Evolutionary conservation across 1,140 invertebrate species (phyloP), one percentile per base, ranked within the genome.

Genomic region (Trachymyrmex septentrionalis): DNA sequence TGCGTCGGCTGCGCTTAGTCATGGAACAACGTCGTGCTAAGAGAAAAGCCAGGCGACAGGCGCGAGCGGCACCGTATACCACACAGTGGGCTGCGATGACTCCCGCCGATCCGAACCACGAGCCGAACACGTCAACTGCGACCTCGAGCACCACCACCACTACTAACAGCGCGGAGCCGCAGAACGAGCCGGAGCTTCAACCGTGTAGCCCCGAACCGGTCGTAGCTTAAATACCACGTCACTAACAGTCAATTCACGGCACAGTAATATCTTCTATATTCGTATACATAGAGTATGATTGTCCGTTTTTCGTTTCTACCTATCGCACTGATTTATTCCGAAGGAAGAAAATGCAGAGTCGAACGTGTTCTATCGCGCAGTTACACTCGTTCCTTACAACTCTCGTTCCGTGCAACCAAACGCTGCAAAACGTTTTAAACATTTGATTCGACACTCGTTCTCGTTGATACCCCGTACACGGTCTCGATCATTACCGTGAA

Each of bases 21-120:
- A 98, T 99, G 97, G 98, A 98, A 89, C 98, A 99, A 93, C 96
- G 97, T 89, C 97, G 98, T 75, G 97, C 98, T 85, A 96, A 97
- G 77, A 96, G 98, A 50, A 97, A 97, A 93, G 98, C 97, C 6
- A 96, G 98, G 81, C 97, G 98, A 90, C 96, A 98, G 73, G 95
- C 95, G 7, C 97, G 97, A 88, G 96, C 96, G 1, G 95, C 97
- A 12, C 97, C 97, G 1, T 98, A 98, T 92, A 96, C 96, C 4
- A 96, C 96, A 3, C 95, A 95, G 50, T 95, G 95, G 95, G 94
- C 95, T 48, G 95, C 94, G 0, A 88, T 95, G 78, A 93, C 94
- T 21, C 93, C 94, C 0, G 75, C 94, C 3, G 90, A 91, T 69
- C 76, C 93, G n/a, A 93, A 91, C 66, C 92, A 93, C 84, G 94